phyloP scores from a whole-genome alignment of 2,888 invertebrate genomes.

The Dryomyza anilis region DNA sequence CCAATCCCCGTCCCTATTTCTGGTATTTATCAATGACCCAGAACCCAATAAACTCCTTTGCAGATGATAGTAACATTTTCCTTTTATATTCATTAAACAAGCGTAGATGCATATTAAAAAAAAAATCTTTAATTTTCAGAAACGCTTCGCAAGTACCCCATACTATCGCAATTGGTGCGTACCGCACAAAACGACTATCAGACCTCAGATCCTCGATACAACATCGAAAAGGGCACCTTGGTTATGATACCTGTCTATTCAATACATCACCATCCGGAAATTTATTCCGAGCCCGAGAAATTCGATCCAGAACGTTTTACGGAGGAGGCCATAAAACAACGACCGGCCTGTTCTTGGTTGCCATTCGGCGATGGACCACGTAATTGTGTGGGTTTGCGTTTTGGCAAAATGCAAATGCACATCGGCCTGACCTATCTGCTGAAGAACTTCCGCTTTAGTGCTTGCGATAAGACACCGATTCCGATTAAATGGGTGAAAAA shows the following conservation, averaged over 20 bases:
- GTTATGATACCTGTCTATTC: slow-evolving; percentile 65
- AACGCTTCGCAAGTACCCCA: slow-evolving; percentile 65
- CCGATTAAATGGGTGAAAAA: slow-evolving; percentile 32
- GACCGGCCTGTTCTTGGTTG: slow-evolving; percentile 56
- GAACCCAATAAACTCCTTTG: too few species aligned
- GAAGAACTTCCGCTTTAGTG: slow-evolving; percentile 33
- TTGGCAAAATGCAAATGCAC: slow-evolving; percentile 52
- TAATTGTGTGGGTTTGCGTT: slow-evolving; percentile 52
- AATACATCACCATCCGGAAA: slow-evolving; percentile 67
- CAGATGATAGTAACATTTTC: too few species aligned
- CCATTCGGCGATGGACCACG: slow-evolving; percentile 56
- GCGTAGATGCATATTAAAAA: too few species aligned
- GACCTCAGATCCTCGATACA: slow-evolving; percentile 61
- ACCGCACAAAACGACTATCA: slow-evolving; percentile 63
- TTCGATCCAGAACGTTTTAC: slow-evolving; percentile 70
- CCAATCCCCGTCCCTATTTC: too few species aligned
- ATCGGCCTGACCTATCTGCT: slow-evolving; percentile 42
- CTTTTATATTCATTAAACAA: too few species aligned
- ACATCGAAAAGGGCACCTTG: slow-evolving; percentile 63
- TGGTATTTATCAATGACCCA: too few species aligned
- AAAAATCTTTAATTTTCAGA: slow-evolving; percentile 38
- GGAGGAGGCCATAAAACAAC: slow-evolving; percentile 63
- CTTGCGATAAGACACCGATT: slow-evolving; percentile 29
- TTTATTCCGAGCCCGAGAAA: slow-evolving; percentile 67
- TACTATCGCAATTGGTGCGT: slow-evolving; percentile 63